Conservation (phyloP, 2,888 invertebrate genomes). For the Icerya purchasi region DNA sequence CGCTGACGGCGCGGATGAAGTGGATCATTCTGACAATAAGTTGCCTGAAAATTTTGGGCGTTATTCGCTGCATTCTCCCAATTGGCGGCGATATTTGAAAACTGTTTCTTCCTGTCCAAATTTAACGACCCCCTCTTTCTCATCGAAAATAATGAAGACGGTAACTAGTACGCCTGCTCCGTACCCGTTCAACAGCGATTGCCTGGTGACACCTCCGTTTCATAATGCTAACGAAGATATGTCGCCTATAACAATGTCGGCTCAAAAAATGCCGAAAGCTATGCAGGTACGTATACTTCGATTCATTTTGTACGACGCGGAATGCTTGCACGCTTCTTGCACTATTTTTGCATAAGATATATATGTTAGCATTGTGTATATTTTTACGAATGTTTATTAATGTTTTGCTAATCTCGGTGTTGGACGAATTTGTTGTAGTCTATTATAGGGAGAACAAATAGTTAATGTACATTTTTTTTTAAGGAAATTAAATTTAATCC, state of each 20-base stretch:
- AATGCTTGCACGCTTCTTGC: neutral
- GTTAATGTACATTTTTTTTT: too few species aligned
- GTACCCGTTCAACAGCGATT: slow-evolving; percentile 8
- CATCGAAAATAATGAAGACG: neutral
- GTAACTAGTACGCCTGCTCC: slow-evolving; percentile 10
- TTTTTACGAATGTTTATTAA: too few species aligned
- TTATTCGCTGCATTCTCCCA: neutral
- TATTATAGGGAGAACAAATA: too few species aligned
- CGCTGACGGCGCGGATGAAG: neutral
- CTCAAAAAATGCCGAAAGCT: slow-evolving; percentile 63
- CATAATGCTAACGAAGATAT: slow-evolving; percentile 27
- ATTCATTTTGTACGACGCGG: neutral
- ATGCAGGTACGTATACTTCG: slow-evolving; percentile 47
- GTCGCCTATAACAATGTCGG: slow-evolving; percentile 72
- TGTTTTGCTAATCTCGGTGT: too few species aligned
- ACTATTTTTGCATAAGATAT: neutral
- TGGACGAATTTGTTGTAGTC: too few species aligned
- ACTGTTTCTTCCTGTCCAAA: neutral
- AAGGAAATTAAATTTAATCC: too few species aligned
- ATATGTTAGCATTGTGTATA: too few species aligned
- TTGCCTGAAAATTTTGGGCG: neutral
- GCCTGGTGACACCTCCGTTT: slow-evolving; percentile 13
- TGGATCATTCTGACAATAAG: neutral
- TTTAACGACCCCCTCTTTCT: neutral
- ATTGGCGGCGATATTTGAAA: neutral